Evolutionary conservation across 2,888 invertebrate species (phyloP), one percentile per base, ranked within the genome.

Genomic region (Drosophila aldrichi): DNA sequence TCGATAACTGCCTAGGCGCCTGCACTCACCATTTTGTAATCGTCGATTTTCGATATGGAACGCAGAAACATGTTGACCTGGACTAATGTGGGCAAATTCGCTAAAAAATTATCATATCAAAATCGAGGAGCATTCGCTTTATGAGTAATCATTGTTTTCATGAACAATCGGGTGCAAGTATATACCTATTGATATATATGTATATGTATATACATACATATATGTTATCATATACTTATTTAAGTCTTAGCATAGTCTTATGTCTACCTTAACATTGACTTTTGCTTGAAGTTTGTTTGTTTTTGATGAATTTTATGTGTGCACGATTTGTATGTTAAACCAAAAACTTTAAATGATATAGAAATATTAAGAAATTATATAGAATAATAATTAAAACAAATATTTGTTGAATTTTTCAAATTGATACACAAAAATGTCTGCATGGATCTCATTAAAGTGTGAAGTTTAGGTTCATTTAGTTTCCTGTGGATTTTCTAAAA

Each of bases 31-130:
- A 98, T 98, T 95, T 97, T 97, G 95, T 98, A 98, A 96, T 98
- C 98, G 95, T 98, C 97, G 95, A 98, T 98, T 96, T 98, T 97
- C 96, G 98, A 98, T 95, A 98, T 98, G 95, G 98, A 98, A 93
- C 98, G 96, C 90, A 98, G 96, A 94, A 96, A 97, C 95, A 98
- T 96, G 96, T 98, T 98, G 95, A 98, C 97, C 93, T 94, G 94
- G 93, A 98, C 98, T 94, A 95, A 94, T 93, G 97, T 97, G 92
- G 97, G 96, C 93, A 95, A 95, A 94, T 96, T 96, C 95, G 95
- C 96, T 95, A 95, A 93, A 93, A 92, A 90, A 74, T 71, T 49
- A 68, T 72, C 77, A 74, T 77, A 79, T 82, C 68, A 85, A 73
- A 83, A 76, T 83, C 80, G 69, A 64, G 70, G 58, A 70, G 66